Evolutionary conservation across 1,140 invertebrate genomes (phyloP), one percentile per base, ranked within the genome.

Genomic region (Acromyrmex heyeri): DNA sequence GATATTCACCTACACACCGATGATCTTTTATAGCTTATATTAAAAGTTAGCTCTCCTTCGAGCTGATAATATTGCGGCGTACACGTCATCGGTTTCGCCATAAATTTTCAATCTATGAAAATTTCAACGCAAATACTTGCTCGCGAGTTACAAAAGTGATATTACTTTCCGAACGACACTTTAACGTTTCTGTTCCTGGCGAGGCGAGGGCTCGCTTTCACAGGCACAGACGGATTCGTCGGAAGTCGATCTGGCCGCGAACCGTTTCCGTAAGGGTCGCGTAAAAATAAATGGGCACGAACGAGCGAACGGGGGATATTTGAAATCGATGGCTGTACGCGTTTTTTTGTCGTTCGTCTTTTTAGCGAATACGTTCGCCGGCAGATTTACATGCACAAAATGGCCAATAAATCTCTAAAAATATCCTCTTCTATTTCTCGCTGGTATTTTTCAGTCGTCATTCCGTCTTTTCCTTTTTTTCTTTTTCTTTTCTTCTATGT

Each of bases 381-480:
- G 55, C 62, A 70, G 73, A 91, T 91, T 90, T 91, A 90, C 90
- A 90, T 86, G 86, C 57, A 53, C 86, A 57, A 79, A 91, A 90
- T 83, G 87, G 79, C 87, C 90, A 88, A 91, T 91, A 91, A 91
- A 91, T 90, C 89, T 85, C 64, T n/a, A 61, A 77, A 90, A 91
- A 91, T 91, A 91, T 88, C 82, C 83, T 67, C 64, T 75, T 85
- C 86, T 72, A 86, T 86, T 86, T 78, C 62, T 85, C 65, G 21
- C 62, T 30, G 50, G 73, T 81, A 88, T 92, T 91, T 89, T 77
- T 48, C 79, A 89, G 76, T 73, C 62, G 57, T 81, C 88, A 16
- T 48, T 30, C 62, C 24, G 50, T 64, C 44, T 59, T 57, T n/a
- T 86, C 62, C 53, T 72, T 38, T 57, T 24, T 75, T 16, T 34